Base-by-base conservation (phyloP, 2,113 vertebrate species). In the Ictidomys tridecemlineatus region DNA sequence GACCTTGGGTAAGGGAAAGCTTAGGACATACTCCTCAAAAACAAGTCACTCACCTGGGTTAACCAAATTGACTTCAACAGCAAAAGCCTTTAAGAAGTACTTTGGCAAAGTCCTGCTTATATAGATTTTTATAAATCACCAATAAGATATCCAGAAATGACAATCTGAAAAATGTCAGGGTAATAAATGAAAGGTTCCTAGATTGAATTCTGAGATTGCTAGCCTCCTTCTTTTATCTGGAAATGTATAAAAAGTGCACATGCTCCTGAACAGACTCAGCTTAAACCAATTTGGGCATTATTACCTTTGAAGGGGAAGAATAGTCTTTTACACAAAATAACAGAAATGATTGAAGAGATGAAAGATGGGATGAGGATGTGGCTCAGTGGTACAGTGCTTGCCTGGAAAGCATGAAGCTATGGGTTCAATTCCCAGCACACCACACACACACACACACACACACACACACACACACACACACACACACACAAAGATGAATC, bases 261-360 rank as follows among this genome's bases (percentile, higher is more conserved):
- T 20, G 65, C 20, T 90, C 13, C 37, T 82, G n/a, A 96, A 78
- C 7, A 89, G 30, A 86, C 12, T 86, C 20, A 34, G 83, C 20
- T 48, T 85, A 85, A 85, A 73, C 28, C 58, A 91, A 70, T 61
- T 95, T 77, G 13, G 24, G 37, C 13, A 80, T 87, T 83, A 72
- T 51, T 34, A 53, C 53, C 11, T 92, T 96, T 89, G 61, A 85
- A 95, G 84, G 72, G 32, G 20, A 78, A 84, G 8, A 89, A 61
- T 37, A 51, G 2, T 88, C 69, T 95, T 86, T 94, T 37, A 77
- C 18, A 80, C 12, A 93, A 34, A 84, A 90, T 69, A 95, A 72
- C 18, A 84, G 12, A 95, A 84, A 93, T 96, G 14, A 93, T 14
- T 70, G 7, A 94, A 84, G 39, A 74, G 78, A 92, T 80, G 42